Percentiles rank a stretch among this genome's conserved stretches.
Conservation (phyloP, 2,888 invertebrate genomes). For the Hybos culiciformis region DNA sequence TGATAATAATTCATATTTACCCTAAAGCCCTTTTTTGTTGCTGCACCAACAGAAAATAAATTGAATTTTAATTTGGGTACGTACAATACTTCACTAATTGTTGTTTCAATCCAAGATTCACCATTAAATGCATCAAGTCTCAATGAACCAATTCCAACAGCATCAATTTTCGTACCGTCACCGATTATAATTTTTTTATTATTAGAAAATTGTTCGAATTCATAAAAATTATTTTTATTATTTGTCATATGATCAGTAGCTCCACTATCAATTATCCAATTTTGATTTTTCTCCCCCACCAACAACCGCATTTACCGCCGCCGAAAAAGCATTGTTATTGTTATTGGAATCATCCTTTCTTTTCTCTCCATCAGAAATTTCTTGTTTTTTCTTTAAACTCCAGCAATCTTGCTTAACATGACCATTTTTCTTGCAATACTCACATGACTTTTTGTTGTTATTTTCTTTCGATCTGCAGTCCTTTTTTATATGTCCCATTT, state of each 20-base stretch:
- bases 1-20: neutral
- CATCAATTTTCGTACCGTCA: slow-evolving; percentile 1
- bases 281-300: neutral
- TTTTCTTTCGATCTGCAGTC: neutral
- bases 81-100: slow-evolving; percentile 7
- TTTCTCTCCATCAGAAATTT: no score
- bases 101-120: slow-evolving; percentile 4
- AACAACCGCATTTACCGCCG: no score
- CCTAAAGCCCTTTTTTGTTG: slow-evolving; percentile 7
- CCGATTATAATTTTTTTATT: slow-evolving; percentile 1
- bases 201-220: neutral
- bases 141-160: slow-evolving; percentile 6
- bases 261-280: slow-evolving; percentile 11
- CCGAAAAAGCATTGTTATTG: no score
- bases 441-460: neutral
- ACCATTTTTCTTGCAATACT: neutral
- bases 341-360: no score
- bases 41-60: slow-evolving; percentile 9
- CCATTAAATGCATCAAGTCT: slow-evolving; percentile 8
- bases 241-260: slow-evolving; percentile 10
- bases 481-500: neutral
- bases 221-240: slow-evolving; percentile 4
- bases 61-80: slow-evolving; percentile 4
- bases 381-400: no score
- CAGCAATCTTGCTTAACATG: neutral